Conservation (phyloP, 2,113 vertebrate genomes). For the Vulpes ferrilata region DNA sequence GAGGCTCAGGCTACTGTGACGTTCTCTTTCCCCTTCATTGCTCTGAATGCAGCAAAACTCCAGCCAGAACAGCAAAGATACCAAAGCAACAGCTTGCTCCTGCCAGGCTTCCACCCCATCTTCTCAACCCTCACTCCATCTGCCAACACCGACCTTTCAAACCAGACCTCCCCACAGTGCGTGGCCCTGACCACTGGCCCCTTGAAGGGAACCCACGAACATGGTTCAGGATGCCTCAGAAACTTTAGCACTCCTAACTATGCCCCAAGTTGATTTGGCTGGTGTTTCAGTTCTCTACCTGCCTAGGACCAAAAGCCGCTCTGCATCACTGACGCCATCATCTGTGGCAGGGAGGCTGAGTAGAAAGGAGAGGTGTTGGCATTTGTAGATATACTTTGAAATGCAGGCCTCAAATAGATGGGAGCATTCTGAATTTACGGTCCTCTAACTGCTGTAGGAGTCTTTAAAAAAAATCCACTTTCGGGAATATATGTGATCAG, state of each 20-base stretch:
- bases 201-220: fast-evolving
- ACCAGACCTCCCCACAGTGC: not conserved
- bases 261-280: not conserved
- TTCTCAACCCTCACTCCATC: not conserved
- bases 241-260: not conserved
- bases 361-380: not conserved
- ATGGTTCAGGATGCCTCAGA: fast-evolving
- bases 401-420: not conserved
- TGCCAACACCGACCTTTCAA: not conserved
- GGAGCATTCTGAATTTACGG: not conserved
- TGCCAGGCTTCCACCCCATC: not conserved
- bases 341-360: not conserved
- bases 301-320: not conserved
- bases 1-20: conserved; percentile 58
- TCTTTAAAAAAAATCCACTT: not conserved
- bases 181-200: not conserved
- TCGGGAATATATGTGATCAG: not conserved
- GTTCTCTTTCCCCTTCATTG: conserved; percentile 52
- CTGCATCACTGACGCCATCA: not conserved
- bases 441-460: not conserved
- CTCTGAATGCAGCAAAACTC: not conserved
- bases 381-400: not conserved
- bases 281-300: not conserved
- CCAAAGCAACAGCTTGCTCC: not conserved
- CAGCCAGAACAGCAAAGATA: conserved; percentile 44